Base-by-base conservation (phyloP, 2,797 vertebrate genomes). In the Danio albolineatus region DNA sequence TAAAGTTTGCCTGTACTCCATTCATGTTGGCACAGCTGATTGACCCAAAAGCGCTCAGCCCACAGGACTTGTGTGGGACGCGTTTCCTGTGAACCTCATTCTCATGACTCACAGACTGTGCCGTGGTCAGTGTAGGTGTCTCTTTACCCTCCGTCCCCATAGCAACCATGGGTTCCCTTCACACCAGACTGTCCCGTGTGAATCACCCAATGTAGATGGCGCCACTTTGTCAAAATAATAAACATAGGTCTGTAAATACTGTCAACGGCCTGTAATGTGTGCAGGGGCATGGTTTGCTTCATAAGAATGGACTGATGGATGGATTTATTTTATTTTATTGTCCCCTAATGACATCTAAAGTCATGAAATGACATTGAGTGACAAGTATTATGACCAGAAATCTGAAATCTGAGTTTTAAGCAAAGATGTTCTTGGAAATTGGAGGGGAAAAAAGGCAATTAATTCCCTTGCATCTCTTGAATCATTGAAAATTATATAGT, bases 61-160 rank as follows among this genome's bases (percentile, higher is more conserved):
- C 53, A 66, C 75, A 57, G 72, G 48, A 69, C 56, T 74, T 21
- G 70, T 65, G 72, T 82, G 76, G 79, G 57, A 79, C 53, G 71
- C 13, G 28, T 70, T 82, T 85, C 81, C 82, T 75, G 13, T 85
- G 82, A 87, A 87, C 90, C 78, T 54, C 81, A 85, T 84, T 65
- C 56, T 76, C 76, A 80, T 93, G 91, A 94, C 84, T 93, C 92
- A 93, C 73, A 38, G 41, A 84, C 75, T 87, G 89, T 83, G 90
- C 71, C 87, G 89, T 83, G 90, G 91, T 90, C 38, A 85, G 88
- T 84, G 89, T 91, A 89, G 90, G 91, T 86, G 90, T 86, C 84
- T 90, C 82, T 78, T 85, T 88, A 80, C 80, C 85, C 76, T 76
- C 62, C 4, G 66, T 83, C 56, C 69, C 70, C 67, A 62, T 10